Evolutionary conservation across 2,888 invertebrate genomes (phyloP).

Genomic region (Drosophila mercatorum): DNA sequence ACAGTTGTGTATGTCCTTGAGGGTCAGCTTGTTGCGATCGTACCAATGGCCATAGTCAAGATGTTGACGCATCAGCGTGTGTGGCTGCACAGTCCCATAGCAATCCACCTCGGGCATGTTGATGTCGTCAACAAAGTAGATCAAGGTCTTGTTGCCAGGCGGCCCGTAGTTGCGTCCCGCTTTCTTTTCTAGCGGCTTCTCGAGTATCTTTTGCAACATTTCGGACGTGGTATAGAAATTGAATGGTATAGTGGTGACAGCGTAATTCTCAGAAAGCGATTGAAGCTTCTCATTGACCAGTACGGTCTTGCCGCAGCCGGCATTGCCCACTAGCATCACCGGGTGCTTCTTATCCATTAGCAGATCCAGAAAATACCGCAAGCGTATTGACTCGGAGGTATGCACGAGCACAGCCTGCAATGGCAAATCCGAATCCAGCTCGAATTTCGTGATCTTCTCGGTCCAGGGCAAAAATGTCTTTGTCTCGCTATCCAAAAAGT

Average conservation of each 20-base stretch:
- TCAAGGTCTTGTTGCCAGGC: constrained; percentile 95
- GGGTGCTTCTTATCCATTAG: constrained; percentile 95
- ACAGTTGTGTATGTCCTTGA: constrained; percentile 98
- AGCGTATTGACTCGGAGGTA: constrained; percentile 95
- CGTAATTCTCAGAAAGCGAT: constrained; percentile 92
- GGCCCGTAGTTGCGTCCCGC: constrained; percentile 98
- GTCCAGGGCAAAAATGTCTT: constrained; percentile 96
- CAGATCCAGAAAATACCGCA: constrained; percentile 94
- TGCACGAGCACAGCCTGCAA: constrained; percentile 96
- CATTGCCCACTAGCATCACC: constrained; percentile 96
- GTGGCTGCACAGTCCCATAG: constrained; percentile 98
- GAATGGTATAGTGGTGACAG: constrained; percentile 96
- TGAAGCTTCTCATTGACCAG: constrained; percentile 89
- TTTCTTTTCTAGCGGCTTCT: constrained; percentile 98
- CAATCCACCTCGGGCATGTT: constrained; percentile 97
- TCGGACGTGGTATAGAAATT: constrained; percentile 98
- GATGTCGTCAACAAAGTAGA: constrained; percentile 98
- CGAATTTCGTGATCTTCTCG: constrained; percentile 94
- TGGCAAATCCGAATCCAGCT: constrained; percentile 95
- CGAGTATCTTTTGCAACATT: constrained; percentile 96
- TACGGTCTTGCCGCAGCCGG: constrained; percentile 98
- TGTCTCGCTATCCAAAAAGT: constrained; percentile 94
- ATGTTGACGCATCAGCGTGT: constrained; percentile 97
- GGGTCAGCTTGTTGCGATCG: constrained; percentile 92
- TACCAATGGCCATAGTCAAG: constrained; percentile 98